A percentile compares a stretch with the other conserved stretches of the same genome.
Conservation (phyloP, 2,888 invertebrate genomes). For the Dynastes grantii region DNA sequence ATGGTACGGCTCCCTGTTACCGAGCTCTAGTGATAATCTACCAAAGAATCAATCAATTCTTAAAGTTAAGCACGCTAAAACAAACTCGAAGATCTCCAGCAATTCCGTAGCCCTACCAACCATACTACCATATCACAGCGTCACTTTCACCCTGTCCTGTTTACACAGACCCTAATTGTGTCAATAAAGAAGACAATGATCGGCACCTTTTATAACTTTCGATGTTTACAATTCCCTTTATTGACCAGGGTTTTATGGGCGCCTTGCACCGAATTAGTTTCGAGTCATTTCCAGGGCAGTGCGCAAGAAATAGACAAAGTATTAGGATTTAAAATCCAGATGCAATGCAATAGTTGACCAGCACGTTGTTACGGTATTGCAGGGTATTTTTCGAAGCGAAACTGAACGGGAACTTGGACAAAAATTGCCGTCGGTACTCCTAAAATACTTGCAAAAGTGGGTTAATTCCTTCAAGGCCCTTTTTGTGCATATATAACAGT, state of each 20-base stretch:
- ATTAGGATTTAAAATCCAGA: not conserved
- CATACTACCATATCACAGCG: not conserved
- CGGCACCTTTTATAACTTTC: slow-evolving; percentile 34
- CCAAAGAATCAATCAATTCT: no score
- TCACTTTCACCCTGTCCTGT: slow-evolving; percentile 39
- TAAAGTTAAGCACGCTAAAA: no score
- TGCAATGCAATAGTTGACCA: not conserved
- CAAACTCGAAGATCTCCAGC: no score
- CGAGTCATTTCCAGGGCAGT: slow-evolving; percentile 19
- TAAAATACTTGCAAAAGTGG: slow-evolving; percentile 20
- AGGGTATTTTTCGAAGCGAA: not conserved
- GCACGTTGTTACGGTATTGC: slow-evolving; percentile 2
- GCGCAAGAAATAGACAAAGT: no score
- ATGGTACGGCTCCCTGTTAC: no score
- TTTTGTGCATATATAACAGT: not conserved
- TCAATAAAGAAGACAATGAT: slow-evolving; percentile 37
- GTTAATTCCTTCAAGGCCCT: slow-evolving; percentile 9
- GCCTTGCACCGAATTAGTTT: slow-evolving; percentile 33
- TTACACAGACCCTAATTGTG: slow-evolving; percentile 42
- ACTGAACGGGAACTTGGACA: not conserved
- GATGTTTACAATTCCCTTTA: slow-evolving; percentile 37
- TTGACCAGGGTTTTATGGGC: slow-evolving; percentile 35
- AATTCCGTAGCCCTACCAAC: not conserved
- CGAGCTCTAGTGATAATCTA: no score
- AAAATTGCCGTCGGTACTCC: not conserved